Evolutionary conservation across 2,113 vertebrate species (phyloP).

Genomic region (Choloepus hoffmanni): DNA sequence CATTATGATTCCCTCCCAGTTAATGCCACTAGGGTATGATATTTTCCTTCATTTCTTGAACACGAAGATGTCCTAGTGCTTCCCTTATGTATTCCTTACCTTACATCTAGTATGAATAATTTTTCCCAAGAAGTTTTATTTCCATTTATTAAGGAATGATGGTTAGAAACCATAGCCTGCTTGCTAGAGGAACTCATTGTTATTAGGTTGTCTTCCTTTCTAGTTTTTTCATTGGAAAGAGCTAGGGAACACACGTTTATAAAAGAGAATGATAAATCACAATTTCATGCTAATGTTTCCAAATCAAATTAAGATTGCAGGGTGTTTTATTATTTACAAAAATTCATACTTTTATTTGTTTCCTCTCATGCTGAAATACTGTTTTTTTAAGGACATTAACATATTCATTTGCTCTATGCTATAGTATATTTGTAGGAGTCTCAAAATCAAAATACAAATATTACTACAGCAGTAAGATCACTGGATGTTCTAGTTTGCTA

Average conservation of each 20-base stretch:
- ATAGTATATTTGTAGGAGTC: neutral
- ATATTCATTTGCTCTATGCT: neutral
- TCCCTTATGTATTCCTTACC: neutral
- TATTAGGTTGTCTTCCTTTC: neutral
- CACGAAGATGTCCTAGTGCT: neutral
- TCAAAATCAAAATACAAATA: constrained; percentile 16
- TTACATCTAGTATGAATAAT: neutral
- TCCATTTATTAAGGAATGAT: neutral
- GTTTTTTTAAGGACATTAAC: neutral
- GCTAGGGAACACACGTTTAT: neutral
- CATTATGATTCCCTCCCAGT: neutral
- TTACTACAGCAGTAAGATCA: neutral
- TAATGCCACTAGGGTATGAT: neutral
- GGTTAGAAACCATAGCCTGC: neutral
- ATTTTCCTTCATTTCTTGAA: neutral
- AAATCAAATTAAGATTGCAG: neutral
- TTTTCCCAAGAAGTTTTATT: neutral
- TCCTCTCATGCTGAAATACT: neutral
- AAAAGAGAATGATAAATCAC: neutral
- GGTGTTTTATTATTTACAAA: neutral
- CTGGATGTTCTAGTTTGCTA: too few relatives aligned
- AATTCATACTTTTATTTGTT: neutral
- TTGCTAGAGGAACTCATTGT: neutral
- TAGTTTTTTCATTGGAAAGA: neutral
- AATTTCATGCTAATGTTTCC: neutral